Evolutionary conservation across 2,797 vertebrate genomes (phyloP), one percentile per base, ranked within the genome.

Genomic region (Enteromius radiatus): DNA sequence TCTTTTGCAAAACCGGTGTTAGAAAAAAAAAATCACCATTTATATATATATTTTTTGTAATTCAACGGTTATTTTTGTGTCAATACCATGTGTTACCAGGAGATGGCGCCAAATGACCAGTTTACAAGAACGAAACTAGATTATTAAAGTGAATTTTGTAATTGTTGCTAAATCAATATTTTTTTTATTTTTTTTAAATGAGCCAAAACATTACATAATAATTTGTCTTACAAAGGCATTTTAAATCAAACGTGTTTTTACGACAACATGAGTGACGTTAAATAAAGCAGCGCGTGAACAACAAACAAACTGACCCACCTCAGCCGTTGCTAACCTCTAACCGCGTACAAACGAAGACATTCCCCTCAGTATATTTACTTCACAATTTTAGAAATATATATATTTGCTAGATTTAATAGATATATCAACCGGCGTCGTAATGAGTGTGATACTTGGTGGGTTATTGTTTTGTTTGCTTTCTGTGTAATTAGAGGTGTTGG

Each of bases 381-480:
- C 2, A 8, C 2, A 15, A 4, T 11, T 76, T 41, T 6, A 7
- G 1, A 5, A 11, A 23, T 5, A 17, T 1, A 11, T 47, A 59
- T 45, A 15, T 54, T 11, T 54, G n/a, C 56, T 68, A 11, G 41
- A 43, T 43, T 43, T 43, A 43, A 11, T 43, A 43, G 41, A 43
- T 43, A 43, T 82, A 23, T 3, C 2, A 9, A 2, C 71, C 69
- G 64, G 0, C n/a, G 21, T 59, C 8, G 52, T 23, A 52, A 83
- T 80, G 76, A 85, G 63, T 52, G 28, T 14, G 36, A 41, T 54
- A 63, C 15, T 63, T 41, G 81, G 84, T 85, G 45, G 52, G 76
- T 83, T 82, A 5, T 63, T 43, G 26, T 64, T 56, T 56, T 79
- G 11, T 59, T 19, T 31, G 43, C 47, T 49, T 21, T 23, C 15